Percentiles rank a stretch among this genome's conserved stretches.
Evolutionary conservation across 2,113 vertebrate species (phyloP).

Genomic region (Rynchops niger): DNA sequence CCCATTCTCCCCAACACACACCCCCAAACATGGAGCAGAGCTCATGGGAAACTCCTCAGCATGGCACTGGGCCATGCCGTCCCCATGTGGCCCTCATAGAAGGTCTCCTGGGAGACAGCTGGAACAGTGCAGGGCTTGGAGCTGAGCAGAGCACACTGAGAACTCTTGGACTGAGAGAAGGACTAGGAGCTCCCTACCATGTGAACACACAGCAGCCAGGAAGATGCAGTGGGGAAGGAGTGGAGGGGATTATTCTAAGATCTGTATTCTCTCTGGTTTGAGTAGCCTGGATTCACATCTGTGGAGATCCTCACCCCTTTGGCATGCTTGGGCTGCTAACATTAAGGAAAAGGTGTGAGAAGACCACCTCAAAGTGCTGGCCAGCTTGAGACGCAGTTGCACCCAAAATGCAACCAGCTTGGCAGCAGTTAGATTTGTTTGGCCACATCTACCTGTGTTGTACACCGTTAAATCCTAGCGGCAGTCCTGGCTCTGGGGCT

Average conservation of each 20-base stretch:
- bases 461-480: neutral
- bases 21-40: neutral
- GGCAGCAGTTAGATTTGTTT: neutral
- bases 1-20: rapidly evolving
- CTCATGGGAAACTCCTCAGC: neutral
- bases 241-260: neutral
- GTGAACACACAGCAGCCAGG: neutral
- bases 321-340: neutral
- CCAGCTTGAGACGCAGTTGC: neutral
- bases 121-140: neutral
- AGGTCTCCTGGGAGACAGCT: neutral
- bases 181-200: neutral
- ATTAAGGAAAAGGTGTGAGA: neutral
- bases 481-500: neutral
- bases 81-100: rapidly evolving
- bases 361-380: neutral
- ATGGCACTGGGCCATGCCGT: neutral
- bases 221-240: neutral
- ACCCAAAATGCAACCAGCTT: neutral
- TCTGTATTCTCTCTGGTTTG: neutral
- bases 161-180: neutral
- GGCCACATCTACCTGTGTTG: neutral
- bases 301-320: neutral
- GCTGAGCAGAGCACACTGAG: neutral
- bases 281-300: neutral